These are phyloP conservation scores for Xestia sexstrigata DNA, from an alignment of 2,888 invertebrate species.

Conservation along the genomic window DNA sequence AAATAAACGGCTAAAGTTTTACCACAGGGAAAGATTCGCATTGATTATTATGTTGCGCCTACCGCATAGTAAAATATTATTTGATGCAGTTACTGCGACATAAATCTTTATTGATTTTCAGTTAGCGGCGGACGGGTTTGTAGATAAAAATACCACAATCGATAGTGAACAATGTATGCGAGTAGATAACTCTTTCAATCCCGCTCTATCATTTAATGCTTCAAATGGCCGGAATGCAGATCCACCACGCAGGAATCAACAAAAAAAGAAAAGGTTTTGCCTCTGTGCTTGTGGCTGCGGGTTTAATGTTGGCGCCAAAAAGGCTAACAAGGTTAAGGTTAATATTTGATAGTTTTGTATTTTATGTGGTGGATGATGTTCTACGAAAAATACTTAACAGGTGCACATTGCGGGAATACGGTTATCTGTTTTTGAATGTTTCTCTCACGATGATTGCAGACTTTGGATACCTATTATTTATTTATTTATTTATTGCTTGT, in stretches of 20 bases:
- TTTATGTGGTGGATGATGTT: slow-evolving; percentile 20
- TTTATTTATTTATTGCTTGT: background rate
- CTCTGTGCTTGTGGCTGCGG: slow-evolving; percentile 37
- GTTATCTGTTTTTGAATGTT: slow-evolving; percentile 19
- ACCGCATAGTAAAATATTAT: slow-evolving; percentile 38
- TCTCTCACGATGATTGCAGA: background rate
- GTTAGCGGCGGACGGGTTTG: slow-evolving; percentile 21
- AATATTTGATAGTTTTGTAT: slow-evolving; percentile 43
- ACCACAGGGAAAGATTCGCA: background rate
- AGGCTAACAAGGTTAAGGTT: slow-evolving; percentile 34
- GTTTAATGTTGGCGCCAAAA: slow-evolving; percentile 48
- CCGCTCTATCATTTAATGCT: slow-evolving; percentile 18
- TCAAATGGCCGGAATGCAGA: slow-evolving; percentile 38
- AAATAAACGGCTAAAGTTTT: background rate
- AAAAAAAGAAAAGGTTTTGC: slow-evolving; percentile 25
- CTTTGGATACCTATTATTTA: background rate
- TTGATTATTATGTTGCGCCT: background rate
- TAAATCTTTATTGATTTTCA: slow-evolving; percentile 61
- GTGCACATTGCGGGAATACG: slow-evolving; percentile 18
- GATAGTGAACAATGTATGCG: slow-evolving; percentile 17
- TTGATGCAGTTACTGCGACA: slow-evolving; percentile 39
- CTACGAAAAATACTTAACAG: slow-evolving; percentile 15
- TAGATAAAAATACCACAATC: slow-evolving; percentile 47
- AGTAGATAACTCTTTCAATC: slow-evolving; percentile 28
- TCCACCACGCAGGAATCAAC: slow-evolving; percentile 29